Conservation (phyloP, 2,888 invertebrate genomes). For the Acanthacorydalis orientalis region DNA sequence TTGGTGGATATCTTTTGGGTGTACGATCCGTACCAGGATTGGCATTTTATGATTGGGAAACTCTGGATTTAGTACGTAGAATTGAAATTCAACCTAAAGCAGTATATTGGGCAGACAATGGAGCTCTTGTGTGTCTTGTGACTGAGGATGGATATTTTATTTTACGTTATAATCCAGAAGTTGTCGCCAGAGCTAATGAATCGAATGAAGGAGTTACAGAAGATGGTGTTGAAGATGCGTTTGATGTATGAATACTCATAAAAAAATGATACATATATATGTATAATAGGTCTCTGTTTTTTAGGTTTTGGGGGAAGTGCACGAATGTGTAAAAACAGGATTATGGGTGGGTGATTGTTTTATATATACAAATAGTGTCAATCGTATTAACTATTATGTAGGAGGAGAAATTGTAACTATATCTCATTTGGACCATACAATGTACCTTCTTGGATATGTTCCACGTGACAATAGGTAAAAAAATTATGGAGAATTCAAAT, state of each 20-base stretch:
- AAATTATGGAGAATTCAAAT: neutral
- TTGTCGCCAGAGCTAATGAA: constrained; percentile 61
- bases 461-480: constrained; percentile 71
- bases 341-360: constrained; percentile 99
- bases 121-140: constrained; percentile 81
- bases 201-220: constrained; percentile 63
- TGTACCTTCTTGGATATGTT: constrained; percentile 93
- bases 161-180: constrained; percentile 70
- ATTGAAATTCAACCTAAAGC: constrained; percentile 92
- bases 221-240: constrained; percentile 91
- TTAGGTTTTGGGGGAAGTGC: constrained; percentile 71
- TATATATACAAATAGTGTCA: constrained; percentile 95
- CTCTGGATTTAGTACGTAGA: constrained; percentile 74
- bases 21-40: constrained; percentile 84
- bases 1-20: constrained; percentile 79
- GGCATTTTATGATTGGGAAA: constrained; percentile 97
- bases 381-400: constrained; percentile 96
- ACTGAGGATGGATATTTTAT: constrained; percentile 94
- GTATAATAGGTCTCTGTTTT: constrained; percentile 10
- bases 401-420: constrained; percentile 98
- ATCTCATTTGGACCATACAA: constrained; percentile 89
- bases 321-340: constrained; percentile 85
- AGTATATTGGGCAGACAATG: constrained; percentile 95
- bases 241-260: constrained; percentile 48
- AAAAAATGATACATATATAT: neutral